A percentile compares a stretch with the other conserved stretches of the same genome.
phyloP scores from a whole-genome alignment of 2,797 vertebrate species.

The Pipistrellus pygmaeus region DNA sequence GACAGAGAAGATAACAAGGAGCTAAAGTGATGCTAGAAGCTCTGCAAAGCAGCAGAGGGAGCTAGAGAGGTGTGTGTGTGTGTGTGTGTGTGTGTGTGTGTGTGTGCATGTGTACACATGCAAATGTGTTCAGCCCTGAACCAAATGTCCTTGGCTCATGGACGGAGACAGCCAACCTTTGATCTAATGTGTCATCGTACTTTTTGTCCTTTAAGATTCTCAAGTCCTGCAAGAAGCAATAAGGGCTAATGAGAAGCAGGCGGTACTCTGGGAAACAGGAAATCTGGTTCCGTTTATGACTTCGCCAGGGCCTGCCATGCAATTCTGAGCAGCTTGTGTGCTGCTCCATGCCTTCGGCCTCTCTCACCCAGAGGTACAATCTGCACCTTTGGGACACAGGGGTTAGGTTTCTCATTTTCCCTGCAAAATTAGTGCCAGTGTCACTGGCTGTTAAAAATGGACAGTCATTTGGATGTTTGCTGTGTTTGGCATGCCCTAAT shows the following conservation, averaged over 20 bases:
- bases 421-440: not conserved
- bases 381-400: not conserved
- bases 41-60: not conserved
- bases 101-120: not conserved
- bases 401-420: not conserved
- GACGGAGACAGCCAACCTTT: not conserved
- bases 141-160: not conserved
- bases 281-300: slow-evolving; percentile 35
- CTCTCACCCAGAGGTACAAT: not conserved
- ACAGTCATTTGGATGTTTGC: not conserved
- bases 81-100: not conserved
- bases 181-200: not conserved
- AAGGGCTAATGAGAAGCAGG: not conserved
- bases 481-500: not conserved
- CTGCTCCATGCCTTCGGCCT: not conserved
- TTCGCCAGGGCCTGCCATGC: not conserved
- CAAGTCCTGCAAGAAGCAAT: slow-evolving; percentile 12
- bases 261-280: not conserved
- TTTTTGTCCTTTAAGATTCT: slow-evolving; percentile 34
- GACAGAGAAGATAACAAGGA: not conserved
- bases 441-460: not conserved
- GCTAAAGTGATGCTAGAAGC: not conserved
- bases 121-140: not conserved
- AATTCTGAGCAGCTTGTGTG: not conserved
- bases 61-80: not conserved